Conservation (phyloP, 2,113 vertebrate genomes). For the Carollia perspicillata region DNA sequence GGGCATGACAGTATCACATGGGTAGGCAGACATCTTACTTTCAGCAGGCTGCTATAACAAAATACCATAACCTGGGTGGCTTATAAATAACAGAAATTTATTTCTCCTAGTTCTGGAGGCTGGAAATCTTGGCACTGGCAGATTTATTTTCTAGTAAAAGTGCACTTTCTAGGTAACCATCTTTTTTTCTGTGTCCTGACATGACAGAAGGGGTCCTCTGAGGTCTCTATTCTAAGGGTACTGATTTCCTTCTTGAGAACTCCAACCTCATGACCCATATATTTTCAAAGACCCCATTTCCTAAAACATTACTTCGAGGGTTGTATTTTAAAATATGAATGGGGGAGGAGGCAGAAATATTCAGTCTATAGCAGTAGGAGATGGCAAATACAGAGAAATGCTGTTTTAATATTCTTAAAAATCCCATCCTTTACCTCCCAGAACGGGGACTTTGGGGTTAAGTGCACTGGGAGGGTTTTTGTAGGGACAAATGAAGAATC, state of each 20-base stretch:
- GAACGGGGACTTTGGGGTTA: not conserved
- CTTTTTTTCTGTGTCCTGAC: too few species aligned
- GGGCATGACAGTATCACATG: accelerated
- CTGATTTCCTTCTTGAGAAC: not conserved
- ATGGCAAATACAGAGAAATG: not conserved
- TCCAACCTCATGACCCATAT: not conserved
- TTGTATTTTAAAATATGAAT: not conserved
- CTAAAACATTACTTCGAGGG: not conserved
- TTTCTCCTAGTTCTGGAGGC: too few species aligned
- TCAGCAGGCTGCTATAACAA: not conserved
- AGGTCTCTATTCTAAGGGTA: not conserved
- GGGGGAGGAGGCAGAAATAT: not conserved
- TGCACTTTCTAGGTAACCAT: too few species aligned
- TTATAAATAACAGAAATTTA: not conserved
- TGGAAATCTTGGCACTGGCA: too few species aligned
- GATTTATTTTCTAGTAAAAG: too few species aligned
- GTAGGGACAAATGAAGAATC: not conserved
- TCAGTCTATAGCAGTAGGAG: not conserved
- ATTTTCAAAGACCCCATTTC: not conserved
- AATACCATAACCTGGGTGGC: not conserved
- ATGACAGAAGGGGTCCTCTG: too few species aligned
- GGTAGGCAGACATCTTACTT: not conserved
- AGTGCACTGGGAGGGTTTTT: accelerated
- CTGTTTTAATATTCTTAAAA: not conserved
- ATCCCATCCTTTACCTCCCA: not conserved